These are phyloP conservation scores for Iselma pallidipennis DNA, from an alignment of 2,888 invertebrate genomes.

Conservation along the genomic window DNA sequence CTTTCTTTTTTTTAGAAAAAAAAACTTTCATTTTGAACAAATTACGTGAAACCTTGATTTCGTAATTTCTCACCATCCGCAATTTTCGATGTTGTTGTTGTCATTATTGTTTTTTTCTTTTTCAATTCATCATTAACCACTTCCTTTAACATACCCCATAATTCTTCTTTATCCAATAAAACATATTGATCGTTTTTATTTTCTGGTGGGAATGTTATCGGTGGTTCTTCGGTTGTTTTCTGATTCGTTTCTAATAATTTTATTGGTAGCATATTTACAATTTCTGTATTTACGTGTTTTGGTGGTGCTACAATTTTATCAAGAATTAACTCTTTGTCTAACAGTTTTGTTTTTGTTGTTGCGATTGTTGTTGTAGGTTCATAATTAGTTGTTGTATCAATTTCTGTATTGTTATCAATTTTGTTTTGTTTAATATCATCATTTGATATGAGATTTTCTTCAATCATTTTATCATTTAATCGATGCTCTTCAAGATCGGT, in stretches of 20 bases:
- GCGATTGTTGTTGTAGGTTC: not conserved
- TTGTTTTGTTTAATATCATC: constrained; percentile 11
- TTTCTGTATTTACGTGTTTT: constrained; percentile 45
- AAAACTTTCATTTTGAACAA: no score
- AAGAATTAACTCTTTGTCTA: constrained; percentile 4
- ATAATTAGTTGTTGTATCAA: not conserved
- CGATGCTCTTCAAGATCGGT: not conserved
- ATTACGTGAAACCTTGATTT: constrained; percentile 37
- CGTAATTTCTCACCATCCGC: constrained; percentile 31
- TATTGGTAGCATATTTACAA: constrained; percentile 31
- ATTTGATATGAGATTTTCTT: constrained; percentile 30
- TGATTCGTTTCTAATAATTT: constrained; percentile 19
- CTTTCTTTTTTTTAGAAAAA: not conserved
- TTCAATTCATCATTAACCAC: constrained; percentile 51
- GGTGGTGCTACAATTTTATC: constrained; percentile 17
- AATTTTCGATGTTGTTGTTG: constrained; percentile 25
- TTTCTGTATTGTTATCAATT: not conserved
- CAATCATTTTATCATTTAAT: constrained; percentile 13
- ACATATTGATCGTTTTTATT: constrained; percentile 60
- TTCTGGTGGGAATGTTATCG: constrained; percentile 44
- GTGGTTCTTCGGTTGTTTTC: constrained; percentile 30
- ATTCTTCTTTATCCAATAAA: constrained; percentile 63
- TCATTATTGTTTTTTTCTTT: constrained; percentile 19
- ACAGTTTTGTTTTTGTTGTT: constrained; percentile 13
- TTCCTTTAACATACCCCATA: constrained; percentile 67